A percentile compares a stretch with the other conserved stretches of the same genome.
phyloP scores from a whole-genome alignment of 2,888 invertebrate species.

The Ectropis crepuscularia region DNA sequence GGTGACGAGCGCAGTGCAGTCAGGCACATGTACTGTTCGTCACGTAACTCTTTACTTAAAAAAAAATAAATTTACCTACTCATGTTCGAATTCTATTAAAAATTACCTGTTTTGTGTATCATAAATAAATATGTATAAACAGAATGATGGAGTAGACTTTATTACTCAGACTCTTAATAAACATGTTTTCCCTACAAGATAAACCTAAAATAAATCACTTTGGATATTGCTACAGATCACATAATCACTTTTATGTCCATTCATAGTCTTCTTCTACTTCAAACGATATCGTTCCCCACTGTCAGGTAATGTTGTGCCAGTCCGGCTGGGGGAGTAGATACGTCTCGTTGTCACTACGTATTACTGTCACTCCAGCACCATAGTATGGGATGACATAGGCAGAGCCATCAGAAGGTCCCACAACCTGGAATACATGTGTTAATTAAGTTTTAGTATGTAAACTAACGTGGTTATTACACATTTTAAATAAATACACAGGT shows the following conservation, averaged over 20 bases:
- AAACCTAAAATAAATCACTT: slow-evolving; percentile 20
- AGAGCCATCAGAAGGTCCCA: slow-evolving; percentile 97
- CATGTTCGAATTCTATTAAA: too few relatives aligned
- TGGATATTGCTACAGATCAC: slow-evolving; percentile 10
- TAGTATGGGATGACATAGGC: slow-evolving; percentile 97
- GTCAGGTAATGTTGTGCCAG: slow-evolving; percentile 87
- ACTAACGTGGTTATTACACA: too few relatives aligned
- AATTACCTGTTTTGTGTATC: too few relatives aligned
- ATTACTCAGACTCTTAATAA: background rate
- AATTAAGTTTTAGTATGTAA: too few relatives aligned
- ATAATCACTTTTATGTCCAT: slow-evolving; percentile 66
- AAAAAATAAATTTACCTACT: too few relatives aligned
- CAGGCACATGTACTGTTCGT: too few relatives aligned
- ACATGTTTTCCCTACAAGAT: slow-evolving; percentile 26
- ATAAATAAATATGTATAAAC: too few relatives aligned
- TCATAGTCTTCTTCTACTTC: slow-evolving; percentile 79
- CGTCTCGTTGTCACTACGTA: slow-evolving; percentile 93
- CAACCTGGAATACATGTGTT: slow-evolving; percentile 80
- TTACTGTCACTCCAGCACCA: slow-evolving; percentile 93
- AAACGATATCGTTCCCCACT: slow-evolving; percentile 81
- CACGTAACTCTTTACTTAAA: too few relatives aligned
- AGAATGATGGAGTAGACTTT: too few relatives aligned
- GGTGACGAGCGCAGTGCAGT: too few relatives aligned
- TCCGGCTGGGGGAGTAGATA: slow-evolving; percentile 92
- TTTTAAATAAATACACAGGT: too few relatives aligned